These are phyloP conservation scores for Neotoma lepida DNA, from an alignment of 2,113 vertebrate species.

Conservation along the genomic window DNA sequence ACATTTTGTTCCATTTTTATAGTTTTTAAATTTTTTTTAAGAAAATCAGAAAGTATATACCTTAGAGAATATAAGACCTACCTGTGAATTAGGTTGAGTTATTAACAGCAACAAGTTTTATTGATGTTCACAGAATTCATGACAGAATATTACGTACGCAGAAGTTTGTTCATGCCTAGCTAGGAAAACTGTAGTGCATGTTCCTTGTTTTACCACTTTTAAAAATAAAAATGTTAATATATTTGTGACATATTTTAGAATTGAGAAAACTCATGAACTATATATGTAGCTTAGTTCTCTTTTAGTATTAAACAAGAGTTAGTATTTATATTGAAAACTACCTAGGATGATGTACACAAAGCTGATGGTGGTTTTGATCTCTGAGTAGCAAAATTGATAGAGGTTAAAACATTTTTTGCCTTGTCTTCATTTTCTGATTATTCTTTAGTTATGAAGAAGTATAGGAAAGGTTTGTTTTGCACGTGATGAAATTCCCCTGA, in stretches of 20 bases:
- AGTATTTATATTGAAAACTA: conserved; percentile 32
- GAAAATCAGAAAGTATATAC: conserved; percentile 43
- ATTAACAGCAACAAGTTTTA: conserved; percentile 31
- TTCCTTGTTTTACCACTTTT: background rate
- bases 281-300: background rate
- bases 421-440: background rate
- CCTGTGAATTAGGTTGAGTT: background rate
- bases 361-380: background rate
- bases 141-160: background rate
- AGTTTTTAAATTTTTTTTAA: conserved; percentile 43
- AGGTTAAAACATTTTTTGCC: background rate
- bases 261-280: background rate
- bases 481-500: background rate
- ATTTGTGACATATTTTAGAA: conserved; percentile 34
- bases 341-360: background rate
- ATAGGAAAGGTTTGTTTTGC: background rate
- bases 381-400: background rate
- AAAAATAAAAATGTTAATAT: conserved; percentile 8
- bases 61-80: background rate
- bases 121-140: conserved; percentile 7
- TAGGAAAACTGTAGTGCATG: background rate
- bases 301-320: conserved; percentile 40
- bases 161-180: conserved; percentile 9
- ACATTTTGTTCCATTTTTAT: conserved; percentile 35
- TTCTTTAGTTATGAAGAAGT: background rate